Conservation (phyloP, 2,888 invertebrate species). For the Drosophila mayaguana region DNA sequence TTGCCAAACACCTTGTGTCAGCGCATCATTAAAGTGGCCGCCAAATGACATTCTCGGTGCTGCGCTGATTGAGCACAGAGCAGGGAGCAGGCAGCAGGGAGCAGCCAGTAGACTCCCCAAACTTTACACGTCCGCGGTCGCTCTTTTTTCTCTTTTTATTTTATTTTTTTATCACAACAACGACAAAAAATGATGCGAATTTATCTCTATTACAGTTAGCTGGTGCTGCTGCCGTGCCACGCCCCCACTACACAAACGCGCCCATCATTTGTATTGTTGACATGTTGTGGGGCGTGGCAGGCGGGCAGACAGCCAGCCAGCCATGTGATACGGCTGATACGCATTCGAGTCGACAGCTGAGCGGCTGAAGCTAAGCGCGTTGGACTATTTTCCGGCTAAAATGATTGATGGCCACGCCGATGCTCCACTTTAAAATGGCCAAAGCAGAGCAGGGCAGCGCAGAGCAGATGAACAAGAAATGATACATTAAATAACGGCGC, state of each 20-base stretch:
- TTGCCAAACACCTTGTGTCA: constrained; percentile 50
- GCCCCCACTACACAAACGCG: constrained; percentile 56
- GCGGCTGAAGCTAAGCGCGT: constrained; percentile 44
- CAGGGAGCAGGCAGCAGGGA: neutral
- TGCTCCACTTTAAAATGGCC: constrained; percentile 72
- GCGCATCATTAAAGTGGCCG: constrained; percentile 72
- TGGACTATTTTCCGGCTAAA: constrained; percentile 51
- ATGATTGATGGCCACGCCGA: constrained; percentile 69
- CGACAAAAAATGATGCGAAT: constrained; percentile 75
- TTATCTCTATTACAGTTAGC: constrained; percentile 80
- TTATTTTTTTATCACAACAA: constrained; percentile 66
- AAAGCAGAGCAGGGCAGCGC: constrained; percentile 15
- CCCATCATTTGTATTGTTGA: constrained; percentile 80
- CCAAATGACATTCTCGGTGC: constrained; percentile 76
- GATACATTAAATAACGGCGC: constrained; percentile 56
- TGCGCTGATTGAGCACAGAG: constrained; percentile 50
- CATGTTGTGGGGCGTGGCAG: constrained; percentile 47
- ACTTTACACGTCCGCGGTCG: constrained; percentile 12
- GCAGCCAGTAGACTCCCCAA: constrained; percentile 6
- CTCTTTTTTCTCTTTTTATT: constrained; percentile 33
- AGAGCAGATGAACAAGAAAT: constrained; percentile 17
- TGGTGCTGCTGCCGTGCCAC: constrained; percentile 47
- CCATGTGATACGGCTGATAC: constrained; percentile 64
- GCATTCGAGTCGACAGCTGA: constrained; percentile 72
- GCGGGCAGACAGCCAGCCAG: constrained; percentile 32